Evolutionary conservation across 2,888 invertebrate genomes (phyloP), one percentile per base, ranked within the genome.

Genomic region (Perdita meconis): DNA sequence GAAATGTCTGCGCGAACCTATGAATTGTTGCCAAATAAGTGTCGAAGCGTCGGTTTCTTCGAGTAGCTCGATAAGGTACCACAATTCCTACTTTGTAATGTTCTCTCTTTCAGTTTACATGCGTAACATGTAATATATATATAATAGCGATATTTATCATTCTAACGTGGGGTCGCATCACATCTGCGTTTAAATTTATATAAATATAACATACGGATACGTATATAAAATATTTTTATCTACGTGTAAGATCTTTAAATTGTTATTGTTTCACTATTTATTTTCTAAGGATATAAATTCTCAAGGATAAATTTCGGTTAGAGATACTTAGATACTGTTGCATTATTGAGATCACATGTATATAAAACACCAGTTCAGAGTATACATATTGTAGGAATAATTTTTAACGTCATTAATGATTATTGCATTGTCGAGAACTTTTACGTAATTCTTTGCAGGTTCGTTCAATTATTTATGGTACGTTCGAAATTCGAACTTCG

Each of bases 261-360:
- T 81, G 78, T 83, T 83, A 78, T 83, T 66, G 68, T 78, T 83
- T 78, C 60, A 56, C 59, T 83, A 84, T 79, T 81, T 83, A 83
- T 83, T 81, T 44, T 59, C 68, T 70, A 79, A 70, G 60, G 6
- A 71, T 80, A 66, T 74, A 50, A 50, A 47, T 66, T 64, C 22
- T 60, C 26, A 30, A 59, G 19, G 51, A 42, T 40, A 67, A 34
- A 40, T 53, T 80, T 50, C 51, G 53, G 64, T 51, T 76, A 53
- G 13, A 57, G 10, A 26, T 47, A 77, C 51, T 51, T 63, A 51
- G 38, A 51, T 73, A 71, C 53, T 70, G 61, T 56, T 81, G 40
- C 65, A 75, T 82, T 69, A 64, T 72, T 60, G 44, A 61, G 44
- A 72, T 78, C 68, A 82, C 69, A 68, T 84, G 80, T 84, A 82